Evolutionary conservation across 2,797 vertebrate species (phyloP).

Genomic region (Micropoecilia bifurca): DNA sequence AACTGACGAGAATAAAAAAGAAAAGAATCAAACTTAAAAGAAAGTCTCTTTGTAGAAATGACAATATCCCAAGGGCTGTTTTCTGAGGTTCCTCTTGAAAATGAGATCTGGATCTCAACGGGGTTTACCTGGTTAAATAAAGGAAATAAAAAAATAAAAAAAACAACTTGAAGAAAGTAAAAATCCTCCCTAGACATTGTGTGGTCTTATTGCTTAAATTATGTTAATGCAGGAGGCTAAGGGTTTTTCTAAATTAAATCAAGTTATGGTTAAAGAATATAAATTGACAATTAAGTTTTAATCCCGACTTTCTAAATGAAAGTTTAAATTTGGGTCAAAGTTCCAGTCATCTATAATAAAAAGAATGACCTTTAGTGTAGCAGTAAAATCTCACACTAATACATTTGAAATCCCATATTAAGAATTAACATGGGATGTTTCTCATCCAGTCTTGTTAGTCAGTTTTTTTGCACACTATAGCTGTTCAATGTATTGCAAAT

Average conservation of each 20-base stretch:
- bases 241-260: background rate
- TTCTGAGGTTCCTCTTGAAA: too few species aligned
- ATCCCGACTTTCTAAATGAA: background rate
- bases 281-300: background rate
- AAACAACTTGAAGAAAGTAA: constrained; percentile 32
- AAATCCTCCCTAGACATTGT: constrained; percentile 15
- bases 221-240: background rate
- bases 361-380: background rate
- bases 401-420: background rate
- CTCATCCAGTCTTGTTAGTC: background rate
- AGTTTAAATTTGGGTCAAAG: background rate
- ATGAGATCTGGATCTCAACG: too few species aligned
- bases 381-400: background rate
- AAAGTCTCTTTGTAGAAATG: constrained; percentile 32
- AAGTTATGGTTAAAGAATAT: background rate
- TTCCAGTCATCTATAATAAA: background rate
- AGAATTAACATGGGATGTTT: background rate
- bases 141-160: too few species aligned
- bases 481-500: background rate
- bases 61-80: background rate
- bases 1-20: constrained; percentile 18
- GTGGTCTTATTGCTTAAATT: background rate
- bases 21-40: constrained; percentile 50
- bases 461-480: background rate
- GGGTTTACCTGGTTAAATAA: too few species aligned